Percentiles rank a stretch among this genome's conserved stretches.
Conservation (phyloP, 2,113 vertebrate species). For the Rutilus rutilus region DNA sequence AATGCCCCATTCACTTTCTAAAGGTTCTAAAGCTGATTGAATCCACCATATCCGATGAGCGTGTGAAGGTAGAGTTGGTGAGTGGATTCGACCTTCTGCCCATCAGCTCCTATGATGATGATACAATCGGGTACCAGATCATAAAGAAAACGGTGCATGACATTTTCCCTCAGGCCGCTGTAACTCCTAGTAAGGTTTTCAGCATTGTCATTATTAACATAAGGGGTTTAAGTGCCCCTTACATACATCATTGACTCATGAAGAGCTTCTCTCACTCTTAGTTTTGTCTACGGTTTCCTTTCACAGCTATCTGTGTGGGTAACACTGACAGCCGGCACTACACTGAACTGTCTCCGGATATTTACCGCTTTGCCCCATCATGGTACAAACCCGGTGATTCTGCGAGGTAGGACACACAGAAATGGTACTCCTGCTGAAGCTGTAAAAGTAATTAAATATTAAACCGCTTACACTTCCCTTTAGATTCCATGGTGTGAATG, state of each 20-base stretch:
- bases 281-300: slow-evolving; percentile 34
- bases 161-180: slow-evolving; percentile 81
- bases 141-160: slow-evolving; percentile 85
- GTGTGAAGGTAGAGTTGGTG: slow-evolving; percentile 83
- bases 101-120: slow-evolving; percentile 82
- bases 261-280: not conserved
- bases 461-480: not conserved
- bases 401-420: slow-evolving; percentile 74
- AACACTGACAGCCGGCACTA: slow-evolving; percentile 94
- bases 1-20: slow-evolving; percentile 55
- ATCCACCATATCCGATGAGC: slow-evolving; percentile 80
- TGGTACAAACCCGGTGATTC: slow-evolving; percentile 76
- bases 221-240: slow-evolving; percentile 9
- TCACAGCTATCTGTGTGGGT: slow-evolving; percentile 83
- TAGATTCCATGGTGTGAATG: slow-evolving; percentile 90
- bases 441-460: not conserved
- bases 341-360: slow-evolving; percentile 76
- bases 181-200: slow-evolving; percentile 82
- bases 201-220: not conserved
- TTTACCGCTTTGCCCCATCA: slow-evolving; percentile 85
- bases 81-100: slow-evolving; percentile 84
- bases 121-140: slow-evolving; percentile 85
- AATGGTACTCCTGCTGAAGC: not conserved
- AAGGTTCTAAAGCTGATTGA: slow-evolving; percentile 81
- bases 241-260: not conserved